Percentiles rank a stretch among this genome's conserved stretches.
These are phyloP conservation scores for Gavialis gangeticus DNA, from an alignment of 2,113 vertebrate species.

Conservation along the genomic window DNA sequence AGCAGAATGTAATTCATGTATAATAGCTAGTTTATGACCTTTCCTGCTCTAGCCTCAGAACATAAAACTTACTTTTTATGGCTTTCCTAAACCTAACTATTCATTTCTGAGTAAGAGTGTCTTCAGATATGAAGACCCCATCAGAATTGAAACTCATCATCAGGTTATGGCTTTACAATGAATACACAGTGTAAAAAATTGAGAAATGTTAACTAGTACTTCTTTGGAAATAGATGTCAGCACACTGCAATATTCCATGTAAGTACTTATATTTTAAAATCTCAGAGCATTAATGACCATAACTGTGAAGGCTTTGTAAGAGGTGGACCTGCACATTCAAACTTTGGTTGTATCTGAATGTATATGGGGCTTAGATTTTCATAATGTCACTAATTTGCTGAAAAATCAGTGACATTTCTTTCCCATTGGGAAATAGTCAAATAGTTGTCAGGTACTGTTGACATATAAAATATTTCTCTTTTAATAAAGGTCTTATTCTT, in stretches of 20 bases:
- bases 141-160: constrained; percentile 2
- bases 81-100: neutral
- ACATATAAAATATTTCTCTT: neutral
- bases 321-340: neutral
- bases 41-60: neutral
- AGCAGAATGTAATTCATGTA: neutral
- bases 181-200: neutral
- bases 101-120: neutral
- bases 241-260: neutral
- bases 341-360: neutral
- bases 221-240: neutral
- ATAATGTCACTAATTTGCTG: too few species aligned
- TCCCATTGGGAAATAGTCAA: neutral
- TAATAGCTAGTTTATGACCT: neutral
- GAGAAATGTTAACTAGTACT: neutral
- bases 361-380: neutral
- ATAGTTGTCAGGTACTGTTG: neutral
- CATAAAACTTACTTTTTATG: constrained; percentile 3
- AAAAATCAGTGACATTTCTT: too few species aligned
- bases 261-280: neutral
- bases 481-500: neutral
- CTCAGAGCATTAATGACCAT: neutral
- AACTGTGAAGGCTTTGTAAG: neutral
- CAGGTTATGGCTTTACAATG: neutral
- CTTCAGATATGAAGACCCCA: neutral